A percentile compares a stretch with the other conserved stretches of the same genome.
These are phyloP conservation scores for Lacanobia wlatinum DNA, from an alignment of 2,888 invertebrate species.

Conservation along the genomic window DNA sequence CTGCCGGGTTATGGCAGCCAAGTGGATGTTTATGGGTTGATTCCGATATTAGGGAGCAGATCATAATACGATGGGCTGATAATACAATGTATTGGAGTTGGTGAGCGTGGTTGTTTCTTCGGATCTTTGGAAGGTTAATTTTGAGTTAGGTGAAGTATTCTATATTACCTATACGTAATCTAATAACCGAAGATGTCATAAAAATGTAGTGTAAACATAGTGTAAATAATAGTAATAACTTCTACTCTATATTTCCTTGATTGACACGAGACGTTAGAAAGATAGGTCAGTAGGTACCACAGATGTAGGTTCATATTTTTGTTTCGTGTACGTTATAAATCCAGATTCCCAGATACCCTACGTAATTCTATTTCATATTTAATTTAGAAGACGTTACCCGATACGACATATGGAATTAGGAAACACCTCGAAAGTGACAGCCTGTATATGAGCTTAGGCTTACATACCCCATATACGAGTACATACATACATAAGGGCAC, in stretches of 20 bases:
- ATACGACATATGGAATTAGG: constrained; percentile 30
- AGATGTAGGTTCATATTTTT: too few species aligned
- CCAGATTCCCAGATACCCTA: neutral
- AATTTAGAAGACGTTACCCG: constrained; percentile 8
- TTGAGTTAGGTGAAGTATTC: too few species aligned
- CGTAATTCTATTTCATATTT: neutral
- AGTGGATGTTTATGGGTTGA: constrained; percentile 42
- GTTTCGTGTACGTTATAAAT: neutral
- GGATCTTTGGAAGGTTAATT: too few species aligned
- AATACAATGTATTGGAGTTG: neutral
- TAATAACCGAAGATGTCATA: too few species aligned
- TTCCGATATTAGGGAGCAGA: constrained; percentile 27
- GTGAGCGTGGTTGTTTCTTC: neutral
- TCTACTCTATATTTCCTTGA: too few species aligned
- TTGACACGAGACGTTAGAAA: too few species aligned
- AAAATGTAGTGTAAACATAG: too few species aligned
- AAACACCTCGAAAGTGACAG: constrained; percentile 36
- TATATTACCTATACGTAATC: too few species aligned
- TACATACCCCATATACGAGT: neutral
- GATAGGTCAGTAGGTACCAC: too few species aligned
- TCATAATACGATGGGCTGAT: constrained; percentile 15
- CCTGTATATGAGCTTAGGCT: constrained; percentile 24
- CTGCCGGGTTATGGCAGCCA: constrained; percentile 15
- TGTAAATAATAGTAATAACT: too few species aligned
- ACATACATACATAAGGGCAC: constrained; percentile 1